phyloP scores from a whole-genome alignment of 2,113 vertebrate species.

The Cebidichthys violaceus region DNA sequence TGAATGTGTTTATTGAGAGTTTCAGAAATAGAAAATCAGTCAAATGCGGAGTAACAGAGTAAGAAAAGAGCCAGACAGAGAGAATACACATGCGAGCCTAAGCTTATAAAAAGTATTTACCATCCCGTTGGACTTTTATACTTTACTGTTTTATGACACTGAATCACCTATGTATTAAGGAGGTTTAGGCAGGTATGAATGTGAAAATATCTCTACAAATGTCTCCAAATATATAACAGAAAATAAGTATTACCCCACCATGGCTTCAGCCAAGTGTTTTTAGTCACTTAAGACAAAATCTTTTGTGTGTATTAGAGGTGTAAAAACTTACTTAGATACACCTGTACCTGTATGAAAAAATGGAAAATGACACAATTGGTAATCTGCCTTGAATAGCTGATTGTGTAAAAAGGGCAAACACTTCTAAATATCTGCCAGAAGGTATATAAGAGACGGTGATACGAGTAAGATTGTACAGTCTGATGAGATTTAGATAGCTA shows the following conservation, averaged over 20 bases:
- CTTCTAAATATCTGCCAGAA: background rate
- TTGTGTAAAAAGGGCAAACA: background rate
- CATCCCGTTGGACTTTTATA: background rate
- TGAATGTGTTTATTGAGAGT: slow-evolving; percentile 66
- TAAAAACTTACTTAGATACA: background rate
- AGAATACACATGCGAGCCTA: slow-evolving; percentile 6
- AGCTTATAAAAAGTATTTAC: slow-evolving; percentile 23
- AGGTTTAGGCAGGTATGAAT: background rate
- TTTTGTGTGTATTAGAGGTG: background rate
- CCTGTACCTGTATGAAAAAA: background rate
- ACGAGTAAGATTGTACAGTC: background rate
- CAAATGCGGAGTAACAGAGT: slow-evolving; percentile 39
- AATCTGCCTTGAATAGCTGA: background rate
- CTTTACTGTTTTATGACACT: slow-evolving; percentile 19
- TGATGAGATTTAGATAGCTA: background rate
- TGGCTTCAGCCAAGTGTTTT: no score
- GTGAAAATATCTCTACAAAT: background rate
- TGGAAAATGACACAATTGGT: background rate
- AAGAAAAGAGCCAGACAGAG: background rate
- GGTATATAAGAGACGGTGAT: background rate
- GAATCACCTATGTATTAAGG: background rate
- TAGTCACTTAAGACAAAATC: background rate
- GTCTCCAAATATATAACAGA: background rate
- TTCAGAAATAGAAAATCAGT: slow-evolving; percentile 52
- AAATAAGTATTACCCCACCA: background rate